Base-by-base conservation (phyloP, 2,797 vertebrate species). In the Xenentodon cancila region DNA sequence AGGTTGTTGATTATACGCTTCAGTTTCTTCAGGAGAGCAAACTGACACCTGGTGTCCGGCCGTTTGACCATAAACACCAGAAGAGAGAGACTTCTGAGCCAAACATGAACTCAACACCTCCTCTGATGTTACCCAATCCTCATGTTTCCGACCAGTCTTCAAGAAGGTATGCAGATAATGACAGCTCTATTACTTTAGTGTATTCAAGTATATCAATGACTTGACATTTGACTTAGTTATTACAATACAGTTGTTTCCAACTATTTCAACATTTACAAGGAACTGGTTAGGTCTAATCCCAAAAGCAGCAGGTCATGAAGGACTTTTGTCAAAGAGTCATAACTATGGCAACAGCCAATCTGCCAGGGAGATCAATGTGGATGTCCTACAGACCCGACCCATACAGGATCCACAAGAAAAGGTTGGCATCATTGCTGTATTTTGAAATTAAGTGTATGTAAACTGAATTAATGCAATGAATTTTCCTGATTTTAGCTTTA, bases 71-170 rank as follows among this genome's bases (percentile, higher is more conserved):
- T 56, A 94, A 89, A 77, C 86, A 55, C 2, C 64, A 43, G 84
- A 78, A 34, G 80, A 89, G 84, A 79, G 91, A 94, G 52, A 64
- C 89, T 54, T 79, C 82, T 53, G 90, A 90, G 80, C 70, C 84
- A 3, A 78, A 57, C 59, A 72, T 71, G 64, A 85, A 91, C 73
- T 87, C 92, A 62, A 71, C 92, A 57, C 60, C 84, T 56, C 81
- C 83, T 65, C 68, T 89, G 47, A 69, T 84, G 45, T 76, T 91
- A 13, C 92, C 89, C 66, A 93, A 92, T 48, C 90, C 93, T 2
- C 78, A 90, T 84, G 66, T 84, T 64, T 88, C 91, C 27, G 81
- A 90, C 1, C 81, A 79, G 12, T 72, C 74, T 62, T 59, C 85
- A 68, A 87, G 85, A 78, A 88, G 93, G 95, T 95, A 82, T 21